These are phyloP conservation scores for Caenorhabditis afra DNA, from an alignment of 2,888 invertebrate species.

Conservation along the genomic window DNA sequence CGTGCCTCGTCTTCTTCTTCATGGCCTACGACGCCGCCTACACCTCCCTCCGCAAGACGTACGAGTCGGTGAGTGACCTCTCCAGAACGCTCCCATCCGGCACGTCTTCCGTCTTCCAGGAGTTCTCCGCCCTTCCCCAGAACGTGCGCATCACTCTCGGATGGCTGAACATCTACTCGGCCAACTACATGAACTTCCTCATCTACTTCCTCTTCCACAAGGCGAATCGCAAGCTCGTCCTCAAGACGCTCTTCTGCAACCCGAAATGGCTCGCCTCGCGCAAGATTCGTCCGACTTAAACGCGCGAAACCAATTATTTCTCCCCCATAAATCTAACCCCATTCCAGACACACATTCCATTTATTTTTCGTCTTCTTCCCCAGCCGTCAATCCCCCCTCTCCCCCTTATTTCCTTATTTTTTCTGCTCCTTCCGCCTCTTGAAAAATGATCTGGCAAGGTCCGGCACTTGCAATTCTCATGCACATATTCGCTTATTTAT, in stretches of 20 bases:
- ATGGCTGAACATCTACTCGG: conserved; percentile 44
- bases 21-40: conserved; percentile 42
- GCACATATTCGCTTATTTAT: conserved; percentile 34
- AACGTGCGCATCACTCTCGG: conserved; percentile 32
- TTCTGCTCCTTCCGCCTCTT: background rate
- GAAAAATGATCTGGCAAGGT: conserved; percentile 45
- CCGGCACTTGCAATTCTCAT: conserved; percentile 28
- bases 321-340: conserved; percentile 2
- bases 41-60: conserved; percentile 25
- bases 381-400: background rate
- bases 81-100: background rate
- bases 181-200: conserved; percentile 43
- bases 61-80: conserved; percentile 22
- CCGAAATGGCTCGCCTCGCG: conserved; percentile 27
- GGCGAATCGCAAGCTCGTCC: conserved; percentile 18
- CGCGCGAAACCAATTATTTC: background rate
- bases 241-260: conserved; percentile 27
- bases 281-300: conserved; percentile 28
- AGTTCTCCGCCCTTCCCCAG: conserved; percentile 15
- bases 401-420: background rate
- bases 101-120: conserved; percentile 1
- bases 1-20: conserved; percentile 32
- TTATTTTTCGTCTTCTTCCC: conserved; percentile 7
- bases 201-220: conserved; percentile 46
- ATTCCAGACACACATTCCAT: background rate